Evolutionary conservation across 2,797 vertebrate genomes (phyloP), one percentile per base, ranked within the genome.

Genomic region (Sardinella longiceps): DNA sequence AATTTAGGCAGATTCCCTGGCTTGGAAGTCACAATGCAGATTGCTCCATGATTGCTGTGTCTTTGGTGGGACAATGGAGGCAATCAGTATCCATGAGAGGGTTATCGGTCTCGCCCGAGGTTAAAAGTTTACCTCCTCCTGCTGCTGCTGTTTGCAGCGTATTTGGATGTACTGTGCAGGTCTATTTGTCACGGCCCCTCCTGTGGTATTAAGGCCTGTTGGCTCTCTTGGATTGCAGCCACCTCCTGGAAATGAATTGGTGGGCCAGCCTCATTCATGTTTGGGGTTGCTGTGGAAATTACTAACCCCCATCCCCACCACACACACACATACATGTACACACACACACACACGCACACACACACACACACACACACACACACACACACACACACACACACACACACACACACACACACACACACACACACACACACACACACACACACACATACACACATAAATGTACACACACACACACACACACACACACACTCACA

Each of bases 61-160:
- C 15, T 77, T 39, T 20, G 70, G 18, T 7, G 5, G 66, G 33
- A 3, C 0, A 6, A 15, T 5, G 9, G 33, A 11, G 28, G 70
- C 18, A 37, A 43, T 39, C 28, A 18, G 37, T 39, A 43, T 43
- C 33, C 70, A 77, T 77, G 33, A 77, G 33, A 10, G 37, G 33
- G 70, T 77, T 77, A 74, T 74, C 70, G 1, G 37, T 77, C 70
- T 77, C 15, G 2, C 0, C 33, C 33, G 3, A 37, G 37, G 70
- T 77, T 43, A 77, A 77, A 77, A 77, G 70, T 77, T 77, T 43
- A 37, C 66, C 33, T 74, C 63, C 63, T n/a, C 0, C 11, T 63
- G 10, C 63, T 15, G 63, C 63, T 30, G 14, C 46, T 48, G 46
- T 48, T 70, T 37, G 63, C 63, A 14, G 18, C 15, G 14, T 70